These are phyloP conservation scores for Thunnus maccoyii DNA, from an alignment of 2,113 vertebrate genomes.

Conservation along the genomic window DNA sequence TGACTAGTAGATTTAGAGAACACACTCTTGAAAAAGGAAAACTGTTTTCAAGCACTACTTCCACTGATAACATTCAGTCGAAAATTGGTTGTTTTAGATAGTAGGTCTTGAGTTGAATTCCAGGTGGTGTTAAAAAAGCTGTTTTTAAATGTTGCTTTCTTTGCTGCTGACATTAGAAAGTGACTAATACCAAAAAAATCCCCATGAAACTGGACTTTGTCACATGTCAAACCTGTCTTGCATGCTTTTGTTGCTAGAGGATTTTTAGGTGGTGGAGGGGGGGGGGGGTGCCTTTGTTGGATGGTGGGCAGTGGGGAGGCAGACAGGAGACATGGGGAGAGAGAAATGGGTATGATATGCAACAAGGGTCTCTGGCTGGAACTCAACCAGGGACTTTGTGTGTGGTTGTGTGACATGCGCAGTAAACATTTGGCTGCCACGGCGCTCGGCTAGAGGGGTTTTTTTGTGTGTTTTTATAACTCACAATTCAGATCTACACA, in stretches of 20 bases:
- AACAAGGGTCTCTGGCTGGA: too few species aligned
- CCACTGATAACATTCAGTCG: not conserved
- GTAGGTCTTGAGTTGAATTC: not conserved
- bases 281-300: too few species aligned
- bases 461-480: not conserved
- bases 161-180: too few species aligned
- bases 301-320: too few species aligned
- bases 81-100: not conserved
- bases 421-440: too few species aligned
- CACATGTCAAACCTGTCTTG: constrained; percentile 7
- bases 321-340: too few species aligned
- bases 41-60: too few species aligned
- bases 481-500: not conserved
- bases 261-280: too few species aligned
- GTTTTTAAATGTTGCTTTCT: not conserved
- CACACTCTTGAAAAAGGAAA: not conserved
- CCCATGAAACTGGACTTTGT: not conserved
- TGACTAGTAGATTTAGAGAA: not conserved
- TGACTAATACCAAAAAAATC: not conserved
- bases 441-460: too few species aligned
- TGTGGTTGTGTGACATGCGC: too few species aligned
- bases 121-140: not conserved
- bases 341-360: too few species aligned
- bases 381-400: too few species aligned
- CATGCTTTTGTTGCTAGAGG: not conserved